Evolutionary conservation across 1,140 invertebrate species (phyloP), one percentile per base, ranked within the genome.

Genomic region (Drosophila dunni): DNA sequence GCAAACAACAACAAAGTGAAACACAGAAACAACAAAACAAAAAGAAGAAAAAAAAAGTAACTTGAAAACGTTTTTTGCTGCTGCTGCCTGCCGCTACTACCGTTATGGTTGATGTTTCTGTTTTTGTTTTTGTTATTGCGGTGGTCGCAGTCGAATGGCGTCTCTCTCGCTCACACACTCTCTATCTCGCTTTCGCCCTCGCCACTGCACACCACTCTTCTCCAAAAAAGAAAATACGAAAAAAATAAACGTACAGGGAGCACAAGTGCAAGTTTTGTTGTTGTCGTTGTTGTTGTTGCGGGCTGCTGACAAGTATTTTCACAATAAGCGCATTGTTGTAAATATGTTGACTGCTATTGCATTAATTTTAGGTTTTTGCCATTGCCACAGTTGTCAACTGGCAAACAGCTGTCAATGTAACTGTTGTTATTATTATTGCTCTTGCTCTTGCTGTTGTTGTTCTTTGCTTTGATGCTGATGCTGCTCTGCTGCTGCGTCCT

Each of bases 361-460:
- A 63, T 69, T 60, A 63, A 67, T 67, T 78, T 72, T 62, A 56
- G 45, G 72, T 76, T 29, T 75, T 63, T 61, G 46, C 13, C 36
- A 48, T 24, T 51, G 10, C 40, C 15, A 53, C 48, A 38, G 42
- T 64, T 72, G 63, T 60, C 71, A 50, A 62, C 50, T 48, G 57
- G 11, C 65, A 74, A 74, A 74, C 71, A 74, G 71, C 71, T 74
- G 71, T 61, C 42, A 65, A 54, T 53, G 44, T 72, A 13, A 46
- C 4, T 57, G 44, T 57, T 56, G 40, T 17, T 36, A 24, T 24
- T 65, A n/a, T 40, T 58, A 20, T 57, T 53, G 46, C n/a, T 15
- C 7, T n/a, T 24, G 62, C 0, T 62, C n/a, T 33, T 36, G 48
- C 36, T 40, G 54, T 38, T 53, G 62, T 17, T 29, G 34, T 8